Percentiles rank a stretch among this genome's conserved stretches.
Conservation (phyloP, 2,888 invertebrate genomes). For the Chrysopilus asiliformis region DNA sequence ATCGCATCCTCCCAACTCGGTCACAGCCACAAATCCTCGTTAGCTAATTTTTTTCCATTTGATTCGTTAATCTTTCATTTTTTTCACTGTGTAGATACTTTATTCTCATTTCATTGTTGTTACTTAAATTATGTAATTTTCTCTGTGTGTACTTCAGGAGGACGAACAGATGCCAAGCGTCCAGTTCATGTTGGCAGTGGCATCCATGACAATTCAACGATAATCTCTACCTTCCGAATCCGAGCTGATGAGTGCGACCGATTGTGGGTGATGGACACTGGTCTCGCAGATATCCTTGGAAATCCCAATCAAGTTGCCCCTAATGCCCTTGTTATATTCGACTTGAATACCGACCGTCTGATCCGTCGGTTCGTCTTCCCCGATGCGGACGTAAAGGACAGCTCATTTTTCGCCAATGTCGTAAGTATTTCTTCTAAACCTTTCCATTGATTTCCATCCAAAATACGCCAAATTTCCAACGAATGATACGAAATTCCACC, state of each 20-base stretch:
- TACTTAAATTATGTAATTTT: not conserved
- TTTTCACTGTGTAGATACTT: too few relatives aligned
- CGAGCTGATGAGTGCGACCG: constrained; percentile 64
- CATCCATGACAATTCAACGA: constrained; percentile 44
- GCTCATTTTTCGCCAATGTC: constrained; percentile 70
- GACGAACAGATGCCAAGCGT: constrained; percentile 29
- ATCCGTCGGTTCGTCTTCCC: constrained; percentile 56
- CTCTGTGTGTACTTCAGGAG: constrained; percentile 17
- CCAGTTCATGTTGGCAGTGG: constrained; percentile 34
- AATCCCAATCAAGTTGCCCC: constrained; percentile 45
- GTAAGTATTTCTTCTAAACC: constrained; percentile 37
- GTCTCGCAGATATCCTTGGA: constrained; percentile 62
- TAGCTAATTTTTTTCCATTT: too few relatives aligned
- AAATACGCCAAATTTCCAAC: not conserved
- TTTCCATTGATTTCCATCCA: too few relatives aligned
- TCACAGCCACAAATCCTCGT: too few relatives aligned
- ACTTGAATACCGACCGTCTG: constrained; percentile 60
- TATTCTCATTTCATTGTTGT: too few relatives aligned
- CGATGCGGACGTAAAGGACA: constrained; percentile 50
- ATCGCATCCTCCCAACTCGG: too few relatives aligned
- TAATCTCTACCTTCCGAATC: constrained; percentile 60
- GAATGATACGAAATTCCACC: constrained; percentile 3
- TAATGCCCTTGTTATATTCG: constrained; percentile 54
- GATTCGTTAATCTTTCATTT: too few relatives aligned
- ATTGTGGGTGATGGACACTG: constrained; percentile 72